Conservation (phyloP, 2,888 invertebrate species). For the Volucella inflata region DNA sequence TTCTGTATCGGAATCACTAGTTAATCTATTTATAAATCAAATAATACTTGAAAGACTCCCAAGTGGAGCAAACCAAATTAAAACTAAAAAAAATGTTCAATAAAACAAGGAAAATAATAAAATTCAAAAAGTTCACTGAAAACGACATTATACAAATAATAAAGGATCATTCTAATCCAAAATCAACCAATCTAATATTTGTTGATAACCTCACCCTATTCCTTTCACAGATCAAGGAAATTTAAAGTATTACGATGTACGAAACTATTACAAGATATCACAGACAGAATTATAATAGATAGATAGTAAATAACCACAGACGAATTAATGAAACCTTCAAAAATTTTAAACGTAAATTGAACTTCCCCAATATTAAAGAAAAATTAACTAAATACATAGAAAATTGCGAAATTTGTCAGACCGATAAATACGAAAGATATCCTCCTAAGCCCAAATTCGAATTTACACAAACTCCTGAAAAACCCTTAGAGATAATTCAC, state of each 20-base stretch:
- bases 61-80: too few relatives aligned
- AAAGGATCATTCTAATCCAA: conserved; percentile 4
- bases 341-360: conserved; percentile 25
- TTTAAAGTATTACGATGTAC: conserved; percentile 25
- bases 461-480: conserved; percentile 2
- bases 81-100: too few relatives aligned
- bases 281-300: conserved; percentile 14
- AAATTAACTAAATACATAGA: conserved; percentile 40
- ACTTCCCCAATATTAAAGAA: conserved; percentile 37
- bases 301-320: conserved; percentile 44
- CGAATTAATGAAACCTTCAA: conserved; percentile 43
- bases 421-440: conserved; percentile 42
- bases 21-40: too few relatives aligned
- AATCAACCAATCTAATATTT: neutral
- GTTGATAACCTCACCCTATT: conserved; percentile 16
- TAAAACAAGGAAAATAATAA: conserved; percentile 10
- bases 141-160: conserved; percentile 11
- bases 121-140: conserved; percentile 13
- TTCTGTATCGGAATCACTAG: too few relatives aligned
- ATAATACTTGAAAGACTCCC: too few relatives aligned
- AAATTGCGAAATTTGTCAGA: conserved; percentile 42
- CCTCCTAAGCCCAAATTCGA: neutral
- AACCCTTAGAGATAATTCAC: conserved; percentile 17
- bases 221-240: conserved; percentile 22
- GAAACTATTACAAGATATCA: conserved; percentile 26